Conservation (phyloP, 2,888 invertebrate species). For the Galerucella pusilla region DNA sequence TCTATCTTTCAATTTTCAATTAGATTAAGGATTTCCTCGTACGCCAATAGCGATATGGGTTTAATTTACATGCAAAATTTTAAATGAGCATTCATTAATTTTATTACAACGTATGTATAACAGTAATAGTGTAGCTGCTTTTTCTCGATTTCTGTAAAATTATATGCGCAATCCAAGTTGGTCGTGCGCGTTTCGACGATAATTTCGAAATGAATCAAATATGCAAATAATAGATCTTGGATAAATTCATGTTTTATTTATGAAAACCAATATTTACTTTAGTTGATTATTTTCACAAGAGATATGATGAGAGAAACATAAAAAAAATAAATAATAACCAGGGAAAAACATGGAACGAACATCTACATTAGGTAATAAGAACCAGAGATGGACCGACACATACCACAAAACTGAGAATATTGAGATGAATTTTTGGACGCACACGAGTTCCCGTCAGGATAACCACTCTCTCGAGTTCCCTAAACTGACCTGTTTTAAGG, state of each 20-base stretch:
- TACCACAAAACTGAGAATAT: no score
- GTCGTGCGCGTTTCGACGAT: constrained; percentile 52
- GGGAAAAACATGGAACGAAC: constrained; percentile 58
- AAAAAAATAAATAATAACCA: constrained; percentile 54
- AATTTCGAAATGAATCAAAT: constrained; percentile 63
- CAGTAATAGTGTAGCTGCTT: constrained; percentile 40
- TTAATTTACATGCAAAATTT: constrained; percentile 41
- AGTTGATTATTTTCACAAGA: constrained; percentile 63
- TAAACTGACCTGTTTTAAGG: no score
- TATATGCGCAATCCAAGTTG: constrained; percentile 44
- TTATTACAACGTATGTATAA: constrained; percentile 47
- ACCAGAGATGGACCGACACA: constrained; percentile 17
- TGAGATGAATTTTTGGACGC: no score
- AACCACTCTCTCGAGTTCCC: no score
- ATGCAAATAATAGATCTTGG: constrained; percentile 65
- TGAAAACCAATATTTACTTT: constrained; percentile 65
- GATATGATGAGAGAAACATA: constrained; percentile 50
- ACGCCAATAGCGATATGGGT: constrained; percentile 37
- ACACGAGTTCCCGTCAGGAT: no score
- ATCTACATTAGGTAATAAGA: constrained; percentile 55
- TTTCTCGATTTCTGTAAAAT: constrained; percentile 39
- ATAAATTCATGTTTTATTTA: constrained; percentile 65
- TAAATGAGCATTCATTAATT: constrained; percentile 46
- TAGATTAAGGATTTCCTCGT: constrained; percentile 41
- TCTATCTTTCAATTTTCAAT: constrained; percentile 35